phyloP scores from a whole-genome alignment of 1,140 invertebrate genomes.

The Aphaenogaster rudis region DNA sequence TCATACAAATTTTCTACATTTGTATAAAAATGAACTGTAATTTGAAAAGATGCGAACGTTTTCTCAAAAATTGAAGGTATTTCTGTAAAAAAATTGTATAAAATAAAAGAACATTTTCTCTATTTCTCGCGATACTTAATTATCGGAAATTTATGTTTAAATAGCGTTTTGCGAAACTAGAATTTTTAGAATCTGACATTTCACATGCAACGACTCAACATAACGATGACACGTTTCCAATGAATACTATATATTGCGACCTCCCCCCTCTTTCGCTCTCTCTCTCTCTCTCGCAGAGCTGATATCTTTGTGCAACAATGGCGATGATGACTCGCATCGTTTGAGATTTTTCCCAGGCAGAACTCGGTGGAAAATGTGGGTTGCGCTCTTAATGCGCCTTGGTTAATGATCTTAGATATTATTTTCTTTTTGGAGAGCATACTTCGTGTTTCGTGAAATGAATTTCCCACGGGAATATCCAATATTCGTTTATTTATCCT shows the following conservation, averaged over 20 bases:
- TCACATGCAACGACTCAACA: background rate
- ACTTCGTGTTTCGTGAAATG: slow-evolving; percentile 1
- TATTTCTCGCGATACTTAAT: background rate
- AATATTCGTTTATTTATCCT: background rate
- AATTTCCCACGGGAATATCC: slow-evolving; percentile 20
- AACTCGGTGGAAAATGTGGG: slow-evolving; percentile 39
- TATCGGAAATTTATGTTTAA: background rate
- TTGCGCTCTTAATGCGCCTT: slow-evolving; percentile 36
- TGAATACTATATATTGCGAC: slow-evolving; percentile 63
- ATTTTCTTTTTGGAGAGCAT: slow-evolving; percentile 23
- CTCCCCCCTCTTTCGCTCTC: background rate
- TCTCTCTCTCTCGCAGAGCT: background rate
- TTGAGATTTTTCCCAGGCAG: slow-evolving; percentile 26
- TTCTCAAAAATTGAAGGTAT: background rate
- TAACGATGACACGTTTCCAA: slow-evolving; percentile 68
- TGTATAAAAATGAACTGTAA: background rate
- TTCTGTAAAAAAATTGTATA: background rate
- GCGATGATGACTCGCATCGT: slow-evolving; percentile 51
- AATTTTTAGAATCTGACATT: background rate
- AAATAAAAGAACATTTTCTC: background rate
- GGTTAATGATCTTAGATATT: slow-evolving; percentile 45
- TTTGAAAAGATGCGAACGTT: background rate
- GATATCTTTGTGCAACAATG: slow-evolving; percentile 52
- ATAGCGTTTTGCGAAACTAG: background rate
- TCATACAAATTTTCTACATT: background rate